A percentile compares a stretch with the other conserved stretches of the same genome.
Conservation (phyloP, 2,113 vertebrate species). For the Peromyscus maniculatus region DNA sequence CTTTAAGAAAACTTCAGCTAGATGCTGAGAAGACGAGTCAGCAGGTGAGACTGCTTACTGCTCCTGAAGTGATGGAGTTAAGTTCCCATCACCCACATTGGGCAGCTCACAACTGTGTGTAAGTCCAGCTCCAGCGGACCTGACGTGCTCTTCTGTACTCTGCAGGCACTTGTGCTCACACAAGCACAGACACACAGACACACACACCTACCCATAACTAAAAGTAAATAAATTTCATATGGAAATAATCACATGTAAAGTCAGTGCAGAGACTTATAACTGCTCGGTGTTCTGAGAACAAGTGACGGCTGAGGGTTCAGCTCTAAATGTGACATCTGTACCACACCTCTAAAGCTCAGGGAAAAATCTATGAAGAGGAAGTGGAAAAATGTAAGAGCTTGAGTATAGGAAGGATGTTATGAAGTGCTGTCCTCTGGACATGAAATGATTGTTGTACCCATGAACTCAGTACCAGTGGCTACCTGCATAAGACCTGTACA, state of each 20-base stretch:
- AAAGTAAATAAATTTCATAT: neutral
- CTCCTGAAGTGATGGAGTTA: neutral
- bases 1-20: slow-evolving; percentile 14
- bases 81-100: neutral
- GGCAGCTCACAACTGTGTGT: neutral
- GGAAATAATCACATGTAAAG: neutral
- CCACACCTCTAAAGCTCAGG: neutral
- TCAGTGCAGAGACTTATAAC: neutral
- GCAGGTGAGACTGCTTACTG: neutral
- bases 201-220: neutral
- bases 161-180: neutral
- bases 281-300: neutral
- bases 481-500: neutral
- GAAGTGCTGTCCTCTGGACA: neutral
- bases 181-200: neutral
- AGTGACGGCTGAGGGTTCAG: neutral
- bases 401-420: no score
- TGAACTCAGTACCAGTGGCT: neutral
- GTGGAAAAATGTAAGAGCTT: neutral
- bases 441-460: neutral
- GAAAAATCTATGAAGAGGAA: neutral
- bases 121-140: neutral
- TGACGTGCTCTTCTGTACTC: no score
- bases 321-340: neutral
- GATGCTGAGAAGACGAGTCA: neutral